phyloP scores from a whole-genome alignment of 2,797 vertebrate species.

The Chlorospingus semifuscus region DNA sequence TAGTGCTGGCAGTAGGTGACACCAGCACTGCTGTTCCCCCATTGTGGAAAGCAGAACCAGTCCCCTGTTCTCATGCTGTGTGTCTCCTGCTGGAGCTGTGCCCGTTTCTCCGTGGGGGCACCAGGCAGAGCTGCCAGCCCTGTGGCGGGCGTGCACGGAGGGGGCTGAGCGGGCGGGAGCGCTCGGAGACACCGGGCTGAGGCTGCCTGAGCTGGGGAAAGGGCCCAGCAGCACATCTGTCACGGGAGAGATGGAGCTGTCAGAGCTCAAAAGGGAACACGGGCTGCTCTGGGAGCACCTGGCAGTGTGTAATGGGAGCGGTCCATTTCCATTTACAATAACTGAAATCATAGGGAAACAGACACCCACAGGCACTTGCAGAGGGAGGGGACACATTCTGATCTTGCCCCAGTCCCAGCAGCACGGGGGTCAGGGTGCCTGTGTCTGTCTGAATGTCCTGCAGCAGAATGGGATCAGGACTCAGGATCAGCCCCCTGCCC shows the following conservation, averaged over 20 bases:
- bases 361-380: neutral
- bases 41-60: neutral
- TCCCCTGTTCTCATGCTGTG: neutral
- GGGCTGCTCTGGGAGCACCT: constrained; percentile 40
- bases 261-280: neutral
- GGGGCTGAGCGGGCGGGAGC: neutral
- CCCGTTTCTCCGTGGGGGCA: neutral
- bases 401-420: neutral
- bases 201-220: neutral
- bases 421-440: neutral
- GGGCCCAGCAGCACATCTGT: constrained; percentile 38
- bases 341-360: rapidly evolving
- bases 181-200: neutral
- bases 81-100: neutral
- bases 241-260: neutral
- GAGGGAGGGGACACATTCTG: neutral
- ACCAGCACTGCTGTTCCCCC: rapidly evolving
- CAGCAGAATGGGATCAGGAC: rapidly evolving
- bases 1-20: neutral
- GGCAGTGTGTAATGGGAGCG: neutral
- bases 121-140: neutral
- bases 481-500: neutral
- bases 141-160: neutral
- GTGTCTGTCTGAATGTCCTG: neutral
- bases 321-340: rapidly evolving